Base-by-base conservation (phyloP, 2,113 vertebrate genomes). In the Microtus oregoni region DNA sequence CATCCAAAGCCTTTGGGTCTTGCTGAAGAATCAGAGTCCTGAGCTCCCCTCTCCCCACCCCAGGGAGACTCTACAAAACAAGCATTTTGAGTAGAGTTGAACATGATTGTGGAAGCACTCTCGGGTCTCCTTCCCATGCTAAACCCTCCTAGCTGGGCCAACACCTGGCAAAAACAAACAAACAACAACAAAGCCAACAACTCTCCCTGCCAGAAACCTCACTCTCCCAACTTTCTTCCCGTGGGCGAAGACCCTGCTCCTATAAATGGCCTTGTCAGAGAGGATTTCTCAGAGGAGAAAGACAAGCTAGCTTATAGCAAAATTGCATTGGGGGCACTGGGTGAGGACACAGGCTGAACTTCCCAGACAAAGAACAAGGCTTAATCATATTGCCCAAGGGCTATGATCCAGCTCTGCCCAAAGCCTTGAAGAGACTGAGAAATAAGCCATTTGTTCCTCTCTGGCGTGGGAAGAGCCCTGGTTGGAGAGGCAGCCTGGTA, bases 291-390 rank as follows among this genome's bases (percentile, higher is more conserved):
- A 55, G 90, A 95, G 86, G 89, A 67, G 89, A 67, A 92, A 97
- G 79, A 89, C 83, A 96, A 77, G 95, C 85, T 92, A 81, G 85
- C 32, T 73, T 41, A 55, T 52, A 90, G 85, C 93, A 85, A 92
- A 95, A 81, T 32, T 61, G 65, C 63, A 52, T 44, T 94, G 86
- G 32, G 90, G 87, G 89, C 92, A 67, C 26, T 52, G 90, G 96
- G 78, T 94, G 88, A 90, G 47, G 90, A 81, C 79, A 30, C 19
- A 47, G 87, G 24, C 94, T 86, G 77, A 90, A 92, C 92, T 95
- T 92, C 72, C 63, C 97, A 95, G 97, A 97, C 94, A 97, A 97
- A 97, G 96, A 95, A 95, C 90, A 96, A 95, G 94, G 63, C 94
- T 97, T 95, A 83, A 94, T 96, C 96, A 92, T 72, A 55, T 87